Percentiles rank a stretch among this genome's conserved stretches.
These are phyloP conservation scores for Ophraella communa DNA, from an alignment of 2,888 invertebrate genomes.

Conservation along the genomic window DNA sequence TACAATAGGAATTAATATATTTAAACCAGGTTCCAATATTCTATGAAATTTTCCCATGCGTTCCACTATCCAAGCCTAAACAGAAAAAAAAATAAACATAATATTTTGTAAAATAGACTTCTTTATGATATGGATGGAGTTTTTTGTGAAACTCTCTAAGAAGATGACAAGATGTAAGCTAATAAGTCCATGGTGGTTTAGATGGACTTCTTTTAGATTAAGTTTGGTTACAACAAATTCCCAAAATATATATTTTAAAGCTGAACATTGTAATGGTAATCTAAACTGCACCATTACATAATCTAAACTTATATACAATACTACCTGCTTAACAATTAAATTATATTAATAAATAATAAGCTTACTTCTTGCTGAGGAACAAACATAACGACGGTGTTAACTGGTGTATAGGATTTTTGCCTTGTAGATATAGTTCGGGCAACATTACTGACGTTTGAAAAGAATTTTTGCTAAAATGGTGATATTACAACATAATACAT, in stretches of 20 bases:
- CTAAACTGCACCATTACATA: too few species aligned
- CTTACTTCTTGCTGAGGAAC: conserved; percentile 98
- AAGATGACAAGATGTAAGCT: too few species aligned
- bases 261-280: too few species aligned
- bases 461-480: conserved; percentile 28
- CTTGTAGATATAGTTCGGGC: conserved; percentile 36
- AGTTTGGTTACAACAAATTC: too few species aligned
- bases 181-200: too few species aligned
- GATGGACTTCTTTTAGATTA: too few species aligned
- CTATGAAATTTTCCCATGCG: conserved; percentile 97
- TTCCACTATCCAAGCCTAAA: conserved; percentile 94
- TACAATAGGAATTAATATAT: conserved; percentile 87
- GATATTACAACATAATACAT: background rate
- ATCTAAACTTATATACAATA: too few species aligned
- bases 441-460: conserved; percentile 23
- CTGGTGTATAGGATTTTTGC: conserved; percentile 67
- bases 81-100: conserved; percentile 34
- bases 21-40: conserved; percentile 93
- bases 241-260: too few species aligned
- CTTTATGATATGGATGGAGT: too few species aligned
- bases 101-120: too few species aligned
- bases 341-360: background rate
- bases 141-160: too few species aligned
- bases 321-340: too few species aligned
- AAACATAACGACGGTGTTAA: conserved; percentile 95